Base-by-base conservation (phyloP, 2,113 vertebrate species). In the Electrona antarctica region DNA sequence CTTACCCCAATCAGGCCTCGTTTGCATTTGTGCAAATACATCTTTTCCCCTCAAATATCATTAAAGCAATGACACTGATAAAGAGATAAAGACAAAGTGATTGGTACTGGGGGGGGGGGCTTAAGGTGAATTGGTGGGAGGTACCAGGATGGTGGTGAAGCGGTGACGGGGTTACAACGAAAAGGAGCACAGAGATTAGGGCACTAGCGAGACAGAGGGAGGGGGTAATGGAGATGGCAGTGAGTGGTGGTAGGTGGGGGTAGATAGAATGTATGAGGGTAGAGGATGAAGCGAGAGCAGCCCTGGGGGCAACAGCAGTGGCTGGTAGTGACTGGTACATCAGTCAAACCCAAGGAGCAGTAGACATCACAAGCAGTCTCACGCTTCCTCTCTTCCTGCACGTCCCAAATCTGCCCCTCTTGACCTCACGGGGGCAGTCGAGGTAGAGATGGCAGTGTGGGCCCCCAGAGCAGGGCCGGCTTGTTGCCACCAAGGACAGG, bases 351-450 rank as follows among this genome's bases (percentile, higher is more conserved):
- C 69, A 28, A 33, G 57, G 67, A 79, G 10, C 75, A 61, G n/a
- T 28, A 9, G 33, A 55, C 67, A 76, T 58, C 80, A 9, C 50
- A 21, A 77, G 47, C 59, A 14, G 14, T 64, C 55, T 46, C 71
- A 62, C 21, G 15, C 51, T 41, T 12, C 28, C 62, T 79, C 65
- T 68, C 15, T 49, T 50, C 76, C 67, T 73, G 57, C 76, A 78
- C 84, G 82, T 88, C 76, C 76, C 78, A 81, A 85, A 81, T 78
- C 64, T 77, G 78, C 63, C 85, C 78, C 77, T 77, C 64, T 76
- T 71, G 74, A 66, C 80, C 78, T 52, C 49, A 46, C 51, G 41
- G 80, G 41, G 73, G 85, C 74, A 74, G 13, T 61, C 11, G 60
- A 86, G 85, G 78, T 75, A 41, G 33, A 41, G 71, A 54, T 64